A percentile compares a stretch with the other conserved stretches of the same genome.
Evolutionary conservation across 2,797 vertebrate species (phyloP).

Genomic region (Mus minutoides): DNA sequence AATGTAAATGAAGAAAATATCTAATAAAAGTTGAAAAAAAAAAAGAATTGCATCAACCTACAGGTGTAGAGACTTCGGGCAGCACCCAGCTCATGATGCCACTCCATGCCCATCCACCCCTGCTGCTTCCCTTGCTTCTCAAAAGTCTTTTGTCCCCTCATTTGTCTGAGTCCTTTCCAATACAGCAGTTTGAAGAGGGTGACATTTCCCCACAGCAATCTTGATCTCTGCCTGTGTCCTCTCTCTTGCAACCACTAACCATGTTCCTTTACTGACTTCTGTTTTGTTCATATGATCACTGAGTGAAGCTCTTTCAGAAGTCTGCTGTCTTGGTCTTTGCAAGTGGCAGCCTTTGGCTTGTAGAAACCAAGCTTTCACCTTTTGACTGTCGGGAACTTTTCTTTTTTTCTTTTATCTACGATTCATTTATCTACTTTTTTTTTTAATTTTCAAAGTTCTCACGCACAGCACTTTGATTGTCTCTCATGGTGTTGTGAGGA

Average conservation of each 20-base stretch:
- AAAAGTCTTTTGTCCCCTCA: background rate
- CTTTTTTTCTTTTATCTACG: background rate
- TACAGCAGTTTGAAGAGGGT: background rate
- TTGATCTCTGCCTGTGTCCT: background rate
- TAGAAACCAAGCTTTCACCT: slow-evolving; percentile 11
- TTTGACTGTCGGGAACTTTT: background rate
- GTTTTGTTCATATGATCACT: background rate
- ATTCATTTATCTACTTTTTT: background rate
- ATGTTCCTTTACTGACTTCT: background rate
- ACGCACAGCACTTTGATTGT: background rate
- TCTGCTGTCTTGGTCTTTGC: slow-evolving; percentile 6
- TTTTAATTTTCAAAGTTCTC: slow-evolving; percentile 11
- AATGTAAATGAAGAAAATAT: too few relatives aligned
- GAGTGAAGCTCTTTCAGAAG: background rate
- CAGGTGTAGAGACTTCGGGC: background rate
- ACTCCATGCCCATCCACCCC: background rate
- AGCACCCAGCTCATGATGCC: background rate
- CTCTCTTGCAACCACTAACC: background rate
- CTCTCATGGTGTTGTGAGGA: background rate
- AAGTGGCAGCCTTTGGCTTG: background rate
- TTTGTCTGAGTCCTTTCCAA: slow-evolving; percentile 14
- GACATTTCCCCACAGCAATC: background rate
- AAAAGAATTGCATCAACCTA: background rate
- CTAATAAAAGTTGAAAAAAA: too few relatives aligned
- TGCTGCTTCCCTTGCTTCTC: slow-evolving; percentile 20